Evolutionary conservation across 2,113 vertebrate species (phyloP).

Genomic region (Loxodonta africana): DNA sequence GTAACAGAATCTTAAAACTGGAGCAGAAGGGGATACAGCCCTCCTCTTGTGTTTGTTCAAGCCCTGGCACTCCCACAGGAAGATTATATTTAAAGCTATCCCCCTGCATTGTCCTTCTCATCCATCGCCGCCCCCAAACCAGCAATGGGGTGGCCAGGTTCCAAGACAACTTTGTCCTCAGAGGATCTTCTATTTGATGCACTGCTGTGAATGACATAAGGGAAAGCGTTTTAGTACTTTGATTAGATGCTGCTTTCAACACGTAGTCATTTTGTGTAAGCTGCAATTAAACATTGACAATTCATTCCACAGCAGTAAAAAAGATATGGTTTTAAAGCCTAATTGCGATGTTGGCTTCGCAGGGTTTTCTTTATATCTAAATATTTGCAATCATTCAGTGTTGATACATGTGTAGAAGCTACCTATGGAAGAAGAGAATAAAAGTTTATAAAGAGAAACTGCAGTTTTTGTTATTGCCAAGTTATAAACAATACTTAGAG

Average conservation of each 20-base stretch:
- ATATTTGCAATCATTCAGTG: constrained; percentile 44
- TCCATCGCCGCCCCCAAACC: not conserved
- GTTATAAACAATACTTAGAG: constrained; percentile 28
- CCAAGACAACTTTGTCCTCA: constrained; percentile 38
- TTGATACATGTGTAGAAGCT: not conserved
- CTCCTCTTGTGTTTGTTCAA: not conserved
- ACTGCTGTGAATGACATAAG: constrained; percentile 13
- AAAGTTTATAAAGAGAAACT: not conserved
- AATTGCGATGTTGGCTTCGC: constrained; percentile 55
- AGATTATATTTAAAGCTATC: not conserved
- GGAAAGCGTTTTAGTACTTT: constrained; percentile 37
- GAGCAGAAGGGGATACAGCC: not conserved
- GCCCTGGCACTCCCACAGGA: not conserved
- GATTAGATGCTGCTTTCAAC: constrained; percentile 70
- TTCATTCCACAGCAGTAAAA: constrained; percentile 74
- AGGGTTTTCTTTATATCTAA: constrained; percentile 48
- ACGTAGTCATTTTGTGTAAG: constrained; percentile 63
- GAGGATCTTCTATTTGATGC: constrained; percentile 52
- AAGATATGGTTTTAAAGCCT: constrained; percentile 61
- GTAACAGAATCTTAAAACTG: not conserved
- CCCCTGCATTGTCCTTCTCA: not conserved
- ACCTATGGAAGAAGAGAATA: constrained; percentile 27
- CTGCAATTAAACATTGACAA: constrained; percentile 83
- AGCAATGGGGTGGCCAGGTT: not conserved
- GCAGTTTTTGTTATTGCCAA: not conserved